A percentile compares a stretch with the other conserved stretches of the same genome.
Conservation (phyloP, 2,797 vertebrate genomes). For the Etheostoma nigrum region DNA sequence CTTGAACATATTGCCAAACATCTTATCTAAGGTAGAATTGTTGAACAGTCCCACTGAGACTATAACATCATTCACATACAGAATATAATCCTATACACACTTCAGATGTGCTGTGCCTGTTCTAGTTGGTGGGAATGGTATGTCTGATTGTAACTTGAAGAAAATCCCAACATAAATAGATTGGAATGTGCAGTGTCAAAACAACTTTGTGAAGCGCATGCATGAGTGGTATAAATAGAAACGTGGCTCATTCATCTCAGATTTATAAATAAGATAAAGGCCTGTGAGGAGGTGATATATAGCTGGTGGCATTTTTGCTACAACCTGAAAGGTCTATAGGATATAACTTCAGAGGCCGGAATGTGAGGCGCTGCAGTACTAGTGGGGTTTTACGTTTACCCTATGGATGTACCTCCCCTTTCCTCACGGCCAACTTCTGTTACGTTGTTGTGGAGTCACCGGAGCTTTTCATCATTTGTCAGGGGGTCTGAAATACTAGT, state of each 20-base stretch:
- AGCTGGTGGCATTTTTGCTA: slow-evolving; percentile 59
- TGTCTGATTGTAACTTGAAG: slow-evolving; percentile 54
- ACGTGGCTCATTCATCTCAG: slow-evolving; percentile 65
- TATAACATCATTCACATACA: background rate
- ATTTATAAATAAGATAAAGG: slow-evolving; percentile 78
- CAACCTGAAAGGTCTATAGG: slow-evolving; percentile 62
- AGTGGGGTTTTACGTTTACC: slow-evolving; percentile 75
- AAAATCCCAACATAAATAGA: slow-evolving; percentile 72
- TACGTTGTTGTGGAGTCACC: slow-evolving; percentile 63
- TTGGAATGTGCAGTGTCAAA: slow-evolving; percentile 79
- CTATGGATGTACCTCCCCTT: slow-evolving; percentile 54
- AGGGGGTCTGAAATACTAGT: slow-evolving; percentile 30
- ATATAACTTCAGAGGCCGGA: slow-evolving; percentile 53
- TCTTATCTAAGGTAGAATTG: background rate
- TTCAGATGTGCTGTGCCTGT: slow-evolving; percentile 10
- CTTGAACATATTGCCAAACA: background rate
- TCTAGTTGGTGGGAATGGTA: slow-evolving; percentile 31
- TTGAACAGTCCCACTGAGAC: background rate
- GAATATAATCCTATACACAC: background rate
- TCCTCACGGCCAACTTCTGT: slow-evolving; percentile 73
- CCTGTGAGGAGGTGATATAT: slow-evolving; percentile 57
- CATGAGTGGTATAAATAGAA: slow-evolving; percentile 77
- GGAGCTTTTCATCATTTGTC: slow-evolving; percentile 40
- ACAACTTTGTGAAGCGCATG: slow-evolving; percentile 64
- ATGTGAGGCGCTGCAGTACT: slow-evolving; percentile 49